A percentile compares a stretch with the other conserved stretches of the same genome.
Evolutionary conservation across 2,797 vertebrate species (phyloP).

Genomic region (Labroides dimidiatus): DNA sequence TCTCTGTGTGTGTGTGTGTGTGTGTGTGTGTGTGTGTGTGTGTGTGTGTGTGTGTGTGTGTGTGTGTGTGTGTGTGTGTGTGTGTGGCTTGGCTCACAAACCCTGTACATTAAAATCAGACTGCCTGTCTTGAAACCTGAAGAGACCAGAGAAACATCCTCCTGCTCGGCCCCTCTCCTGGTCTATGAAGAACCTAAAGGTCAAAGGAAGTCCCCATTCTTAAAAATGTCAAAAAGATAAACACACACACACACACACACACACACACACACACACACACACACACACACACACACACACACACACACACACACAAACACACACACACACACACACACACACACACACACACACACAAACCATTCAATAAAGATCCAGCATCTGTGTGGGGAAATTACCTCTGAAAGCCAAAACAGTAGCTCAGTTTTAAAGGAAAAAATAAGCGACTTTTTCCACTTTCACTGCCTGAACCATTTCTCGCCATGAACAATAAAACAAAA

Average conservation of each 20-base stretch:
- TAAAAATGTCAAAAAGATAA: too few species aligned
- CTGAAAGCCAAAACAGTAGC: constrained; percentile 78
- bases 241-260: too few species aligned
- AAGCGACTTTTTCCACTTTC: constrained; percentile 73
- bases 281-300: too few species aligned
- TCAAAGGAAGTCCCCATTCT: constrained; percentile 29
- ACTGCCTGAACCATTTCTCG: constrained; percentile 58
- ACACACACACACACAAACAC: too few species aligned
- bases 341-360: too few species aligned
- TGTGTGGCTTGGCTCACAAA: constrained; percentile 77
- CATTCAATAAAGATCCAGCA: constrained; percentile 51
- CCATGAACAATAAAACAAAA: constrained; percentile 71
- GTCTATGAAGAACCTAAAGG: constrained; percentile 38
- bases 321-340: too few species aligned
- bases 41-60: too few species aligned
- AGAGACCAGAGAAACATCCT: constrained; percentile 42
- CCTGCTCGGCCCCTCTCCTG: constrained; percentile 28
- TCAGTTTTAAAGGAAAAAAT: constrained; percentile 56
- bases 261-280: too few species aligned
- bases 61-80: constrained; percentile 27
- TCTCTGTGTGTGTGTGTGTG: constrained; percentile 32
- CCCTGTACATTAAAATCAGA: constrained; percentile 64
- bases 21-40: not conserved
- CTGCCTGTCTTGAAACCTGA: constrained; percentile 78
- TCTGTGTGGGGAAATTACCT: constrained; percentile 35